A percentile compares a stretch with the other conserved stretches of the same genome.
Conservation (phyloP, 2,888 invertebrate genomes). For the Lysandra coridon region DNA sequence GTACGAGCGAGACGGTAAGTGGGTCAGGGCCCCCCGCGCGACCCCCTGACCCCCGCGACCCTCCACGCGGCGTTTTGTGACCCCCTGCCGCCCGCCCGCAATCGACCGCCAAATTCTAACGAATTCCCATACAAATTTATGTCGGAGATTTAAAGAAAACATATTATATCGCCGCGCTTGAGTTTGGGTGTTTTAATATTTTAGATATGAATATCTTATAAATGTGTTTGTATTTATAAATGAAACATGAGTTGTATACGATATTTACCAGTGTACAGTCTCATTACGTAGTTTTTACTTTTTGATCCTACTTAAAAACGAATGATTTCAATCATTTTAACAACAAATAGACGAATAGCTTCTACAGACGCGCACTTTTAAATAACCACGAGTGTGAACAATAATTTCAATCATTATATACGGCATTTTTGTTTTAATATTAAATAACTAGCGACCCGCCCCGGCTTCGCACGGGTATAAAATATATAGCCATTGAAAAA, state of each 20-base stretch:
- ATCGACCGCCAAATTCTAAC: conserved; percentile 77
- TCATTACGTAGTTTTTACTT: too few relatives aligned
- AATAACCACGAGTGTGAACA: too few relatives aligned
- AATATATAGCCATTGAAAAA: too few relatives aligned
- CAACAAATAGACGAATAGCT: too few relatives aligned
- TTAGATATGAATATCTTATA: neutral
- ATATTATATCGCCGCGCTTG: neutral
- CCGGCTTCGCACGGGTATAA: too few relatives aligned
- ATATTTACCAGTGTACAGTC: too few relatives aligned
- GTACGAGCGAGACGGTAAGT: conserved; percentile 61
- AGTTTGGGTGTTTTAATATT: neutral
- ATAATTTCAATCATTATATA: too few relatives aligned
- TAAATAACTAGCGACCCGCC: too few relatives aligned
- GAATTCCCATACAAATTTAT: conserved; percentile 55
- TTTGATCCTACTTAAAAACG: too few relatives aligned
- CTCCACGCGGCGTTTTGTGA: conserved; percentile 48
- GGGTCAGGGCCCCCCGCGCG: conserved; percentile 60
- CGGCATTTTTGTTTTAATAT: too few relatives aligned
- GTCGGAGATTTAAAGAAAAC: conserved; percentile 39
- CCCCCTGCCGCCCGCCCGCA: conserved; percentile 54
- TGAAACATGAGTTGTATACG: neutral
- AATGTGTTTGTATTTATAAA: neutral
- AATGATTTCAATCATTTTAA: too few relatives aligned
- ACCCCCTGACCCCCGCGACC: conserved; percentile 54
- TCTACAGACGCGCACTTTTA: too few relatives aligned